phyloP scores from a whole-genome alignment of 1,140 invertebrate species.

The Helicoverpa armigera region DNA sequence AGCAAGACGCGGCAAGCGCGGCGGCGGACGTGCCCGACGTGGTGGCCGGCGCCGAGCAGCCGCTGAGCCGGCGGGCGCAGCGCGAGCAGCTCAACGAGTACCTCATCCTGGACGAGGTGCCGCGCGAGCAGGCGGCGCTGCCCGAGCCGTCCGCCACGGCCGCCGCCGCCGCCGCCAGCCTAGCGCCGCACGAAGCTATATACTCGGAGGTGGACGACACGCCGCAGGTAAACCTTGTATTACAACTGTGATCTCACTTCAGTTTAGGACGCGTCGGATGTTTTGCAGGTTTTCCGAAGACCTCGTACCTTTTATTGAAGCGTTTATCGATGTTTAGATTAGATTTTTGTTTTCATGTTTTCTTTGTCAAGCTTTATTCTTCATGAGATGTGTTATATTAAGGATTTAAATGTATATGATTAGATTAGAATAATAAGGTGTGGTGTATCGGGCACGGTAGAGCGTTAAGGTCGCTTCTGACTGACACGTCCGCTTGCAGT shows the following conservation, averaged over 20 bases:
- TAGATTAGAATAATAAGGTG: too few species aligned
- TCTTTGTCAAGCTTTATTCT: too few species aligned
- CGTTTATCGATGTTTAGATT: too few species aligned
- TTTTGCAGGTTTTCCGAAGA: too few species aligned
- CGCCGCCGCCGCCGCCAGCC: slow-evolving; percentile 75
- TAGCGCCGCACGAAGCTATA: slow-evolving; percentile 89
- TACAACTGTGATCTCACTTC: neutral
- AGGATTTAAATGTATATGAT: too few species aligned
- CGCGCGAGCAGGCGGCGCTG: slow-evolving; percentile 66
- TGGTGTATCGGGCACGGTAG: too few species aligned
- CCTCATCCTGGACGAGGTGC: slow-evolving; percentile 75
- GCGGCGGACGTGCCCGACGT: slow-evolving; percentile 65
- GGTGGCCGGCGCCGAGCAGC: slow-evolving; percentile 59
- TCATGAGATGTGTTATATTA: too few species aligned
- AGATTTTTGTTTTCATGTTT: too few species aligned
- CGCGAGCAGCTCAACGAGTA: slow-evolving; percentile 71
- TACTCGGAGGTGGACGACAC: slow-evolving; percentile 89
- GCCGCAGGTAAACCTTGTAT: slow-evolving; percentile 74
- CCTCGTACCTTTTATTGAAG: too few species aligned
- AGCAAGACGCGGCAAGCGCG: slow-evolving; percentile 61
- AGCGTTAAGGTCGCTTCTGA: neutral
- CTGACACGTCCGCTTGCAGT: slow-evolving; percentile 53
- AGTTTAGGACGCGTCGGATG: neutral
- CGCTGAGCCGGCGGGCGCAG: slow-evolving; percentile 56
- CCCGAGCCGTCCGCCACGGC: slow-evolving; percentile 70